Evolutionary conservation across 2,888 invertebrate genomes (phyloP).

Genomic region (Rhingia rostrata): DNA sequence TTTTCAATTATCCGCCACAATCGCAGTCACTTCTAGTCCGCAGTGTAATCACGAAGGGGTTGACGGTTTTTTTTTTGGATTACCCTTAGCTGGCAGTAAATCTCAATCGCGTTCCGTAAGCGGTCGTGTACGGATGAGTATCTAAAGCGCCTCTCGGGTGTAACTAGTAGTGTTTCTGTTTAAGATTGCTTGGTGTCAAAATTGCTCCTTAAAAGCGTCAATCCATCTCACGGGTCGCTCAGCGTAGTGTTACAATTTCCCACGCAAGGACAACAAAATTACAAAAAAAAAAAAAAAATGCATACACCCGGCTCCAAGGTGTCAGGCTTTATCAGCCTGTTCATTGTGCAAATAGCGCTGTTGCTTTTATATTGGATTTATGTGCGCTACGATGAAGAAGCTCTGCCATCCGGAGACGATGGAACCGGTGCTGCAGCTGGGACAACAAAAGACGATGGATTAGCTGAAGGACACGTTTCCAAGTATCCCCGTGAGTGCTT

Average conservation of each 20-base stretch:
- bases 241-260: conserved; percentile 16
- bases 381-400: conserved; percentile 83
- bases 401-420: conserved; percentile 77
- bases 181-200: conserved; percentile 1
- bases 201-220: conserved; percentile 4
- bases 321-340: conserved; percentile 83
- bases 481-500: conserved; percentile 82
- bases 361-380: conserved; percentile 84
- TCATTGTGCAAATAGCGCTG: conserved; percentile 84
- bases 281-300: conserved; percentile 77
- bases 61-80: conserved; percentile 21
- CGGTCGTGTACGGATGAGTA: conserved; percentile 69
- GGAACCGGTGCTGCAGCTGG: conserved; percentile 19
- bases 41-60: conserved; percentile 47
- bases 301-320: conserved; percentile 80
- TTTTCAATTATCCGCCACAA: conserved; percentile 68
- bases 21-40: conserved; percentile 1
- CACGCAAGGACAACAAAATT: conserved; percentile 46
- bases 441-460: conserved; percentile 79
- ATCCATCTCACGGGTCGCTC: neutral
- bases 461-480: conserved; percentile 81
- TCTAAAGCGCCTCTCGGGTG: conserved; percentile 21
- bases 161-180: conserved; percentile 8
- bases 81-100: conserved; percentile 42
- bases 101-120: conserved; percentile 60